Evolutionary conservation across 2,113 vertebrate species (phyloP), one percentile per base, ranked within the genome.

Genomic region (Zootoca vivipara): DNA sequence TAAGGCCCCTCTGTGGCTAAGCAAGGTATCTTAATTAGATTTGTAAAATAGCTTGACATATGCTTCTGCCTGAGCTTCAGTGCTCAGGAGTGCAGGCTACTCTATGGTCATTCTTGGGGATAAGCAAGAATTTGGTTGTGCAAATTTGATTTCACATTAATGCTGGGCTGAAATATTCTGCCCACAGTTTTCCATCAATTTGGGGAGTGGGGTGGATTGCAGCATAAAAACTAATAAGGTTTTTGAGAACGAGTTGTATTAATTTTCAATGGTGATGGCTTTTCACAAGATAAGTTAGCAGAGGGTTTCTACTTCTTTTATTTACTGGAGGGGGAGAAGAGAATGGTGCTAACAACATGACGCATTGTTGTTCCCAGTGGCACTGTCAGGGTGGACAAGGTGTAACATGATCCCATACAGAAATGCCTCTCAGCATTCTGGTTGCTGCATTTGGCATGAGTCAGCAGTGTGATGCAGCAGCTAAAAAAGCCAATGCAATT

Each of bases 11-110:
- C 82, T 84, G 42, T 56, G 7, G 82, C n/a, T 56, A 33, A 35
- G 42, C 42, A 80, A 62, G 52, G 77, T 72, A 87, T 70, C 77
- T 35, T 86, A 79, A 87, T 87, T 86, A 81, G 85, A 73, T 87
- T 87, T 87, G 46, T 40, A n/a, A 58, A 81, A 80, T 56, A 81
- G n/a, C 28, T 28, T 87, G 26, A 58, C 33, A 56, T 80, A 58
- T 58, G 65, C 65, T 87, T 58, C 46, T 22, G 33, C n/a, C 20
- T 6, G 20, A 4, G 56, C 56, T 70, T 52, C n/a, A 56, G n/a
- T 20, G 46, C 77, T 80, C 65, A 72, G 24, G 26, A 72, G 46
- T 80, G 20, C 52, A 26, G 26, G 56, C 35, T 58, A 70, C 16
- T 28, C 67, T 58, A 46, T 5, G 70, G 65, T 35, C 46, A 58